phyloP scores from a whole-genome alignment of 2,113 vertebrate genomes.

The Ictidomys tridecemlineatus region DNA sequence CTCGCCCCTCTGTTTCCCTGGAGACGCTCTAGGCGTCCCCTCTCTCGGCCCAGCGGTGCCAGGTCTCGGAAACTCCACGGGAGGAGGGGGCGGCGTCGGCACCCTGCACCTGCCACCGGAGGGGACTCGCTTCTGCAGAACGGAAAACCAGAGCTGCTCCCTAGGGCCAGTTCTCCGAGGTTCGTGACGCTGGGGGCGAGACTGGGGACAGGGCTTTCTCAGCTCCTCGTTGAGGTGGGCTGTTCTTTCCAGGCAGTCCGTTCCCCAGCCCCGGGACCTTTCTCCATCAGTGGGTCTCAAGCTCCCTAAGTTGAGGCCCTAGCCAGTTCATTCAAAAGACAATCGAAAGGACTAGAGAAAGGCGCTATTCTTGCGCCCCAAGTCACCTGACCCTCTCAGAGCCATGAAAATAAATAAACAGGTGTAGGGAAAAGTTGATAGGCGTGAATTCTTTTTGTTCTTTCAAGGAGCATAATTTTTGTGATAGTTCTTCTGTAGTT shows the following conservation, averaged over 20 bases:
- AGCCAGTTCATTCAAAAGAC: not conserved
- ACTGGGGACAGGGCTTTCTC: not conserved
- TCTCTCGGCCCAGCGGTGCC: rapidly evolving
- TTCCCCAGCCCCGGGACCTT: not conserved
- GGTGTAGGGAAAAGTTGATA: not conserved
- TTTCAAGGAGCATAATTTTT: not conserved
- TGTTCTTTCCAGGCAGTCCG: not conserved
- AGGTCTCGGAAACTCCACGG: rapidly evolving
- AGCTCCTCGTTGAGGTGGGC: not conserved
- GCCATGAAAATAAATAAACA: not conserved
- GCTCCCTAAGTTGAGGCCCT: not conserved
- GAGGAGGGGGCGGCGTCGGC: not conserved
- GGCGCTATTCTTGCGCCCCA: not conserved
- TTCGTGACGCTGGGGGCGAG: constrained; percentile 44
- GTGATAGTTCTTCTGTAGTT: not conserved
- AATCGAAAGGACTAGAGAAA: not conserved
- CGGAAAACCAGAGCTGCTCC: not conserved
- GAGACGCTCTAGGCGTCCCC: constrained; percentile 73
- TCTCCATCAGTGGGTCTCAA: not conserved
- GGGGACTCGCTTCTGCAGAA: not conserved
- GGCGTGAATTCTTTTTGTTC: not conserved
- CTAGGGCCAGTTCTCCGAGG: constrained; percentile 15
- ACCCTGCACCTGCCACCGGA: not conserved
- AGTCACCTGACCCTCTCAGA: not conserved
- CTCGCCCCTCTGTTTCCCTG: constrained; percentile 74